Evolutionary conservation across 2,113 vertebrate species (phyloP), one percentile per base, ranked within the genome.

Genomic region (Galemys pyrenaicus): DNA sequence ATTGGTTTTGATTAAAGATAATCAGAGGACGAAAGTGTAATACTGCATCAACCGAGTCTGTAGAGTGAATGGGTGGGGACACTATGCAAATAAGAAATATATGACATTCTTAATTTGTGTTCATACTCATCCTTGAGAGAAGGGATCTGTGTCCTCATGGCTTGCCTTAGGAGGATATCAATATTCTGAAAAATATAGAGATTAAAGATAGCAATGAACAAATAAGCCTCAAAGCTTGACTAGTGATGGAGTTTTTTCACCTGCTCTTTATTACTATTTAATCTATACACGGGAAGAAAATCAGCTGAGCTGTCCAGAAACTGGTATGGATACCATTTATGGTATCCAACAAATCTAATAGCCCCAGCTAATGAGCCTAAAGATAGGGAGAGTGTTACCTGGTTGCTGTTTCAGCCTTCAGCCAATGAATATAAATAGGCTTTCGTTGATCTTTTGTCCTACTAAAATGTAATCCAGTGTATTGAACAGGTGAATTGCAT

Each of bases 401-500:
- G 84, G 91, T 95, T 98, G 94, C 97, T 97, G 85, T 97, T 98
- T 96, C 94, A 97, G 95, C 95, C 96, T 98, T 98, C 95, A 97
- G 87, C 67, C 97, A 95, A 98, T 98, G 98, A 97, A 98, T 98
- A 98, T 97, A 98, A 98, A 98, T 98, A 96, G 96, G 93, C 65
- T 97, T 98, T 95, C 26, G 56, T 89, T 98, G 98, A 98, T 98
- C 97, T 98, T 98, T 98, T 97, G 97, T 98, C 97, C 97, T 98
- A 97, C 97, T 98, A 95, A 97, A 98, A 97, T 96, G 87, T 97
- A 98, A 98, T 98, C 93, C 95, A 97, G 97, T 97, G 98, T 98
- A 98, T 94, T 98, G 98, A 98, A 97, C 97, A 98, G 98, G 97
- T 97, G 97, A 98, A 98, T 96, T 98, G 87, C 97, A 98, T 98